A percentile compares a stretch with the other conserved stretches of the same genome.
Evolutionary conservation across 2,113 vertebrate species (phyloP).

Genomic region (Ceyx cyanopectus): DNA sequence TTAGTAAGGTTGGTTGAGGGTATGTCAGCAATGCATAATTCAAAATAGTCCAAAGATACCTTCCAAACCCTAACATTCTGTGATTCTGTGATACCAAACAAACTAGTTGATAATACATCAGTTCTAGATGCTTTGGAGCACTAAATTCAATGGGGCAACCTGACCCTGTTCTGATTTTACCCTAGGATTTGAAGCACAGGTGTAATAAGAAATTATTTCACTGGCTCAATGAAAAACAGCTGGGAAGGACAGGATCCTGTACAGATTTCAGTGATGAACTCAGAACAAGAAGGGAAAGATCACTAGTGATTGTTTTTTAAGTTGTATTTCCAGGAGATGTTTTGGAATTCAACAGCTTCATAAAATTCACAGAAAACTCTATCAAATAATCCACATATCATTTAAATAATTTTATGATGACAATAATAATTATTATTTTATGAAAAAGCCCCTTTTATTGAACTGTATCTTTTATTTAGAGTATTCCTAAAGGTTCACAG

Average conservation of each 20-base stretch:
- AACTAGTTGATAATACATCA: neutral
- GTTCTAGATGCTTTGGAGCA: neutral
- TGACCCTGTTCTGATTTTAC: neutral
- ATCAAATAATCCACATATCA: neutral
- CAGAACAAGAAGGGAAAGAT: neutral
- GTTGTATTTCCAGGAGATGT: neutral
- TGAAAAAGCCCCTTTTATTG: neutral
- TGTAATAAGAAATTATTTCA: slow-evolving; percentile 1
- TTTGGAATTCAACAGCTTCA: neutral
- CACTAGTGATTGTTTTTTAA: neutral
- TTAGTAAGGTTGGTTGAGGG: neutral
- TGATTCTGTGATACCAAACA: neutral
- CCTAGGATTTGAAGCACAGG: neutral
- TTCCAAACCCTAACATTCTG: no score
- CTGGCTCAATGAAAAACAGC: neutral
- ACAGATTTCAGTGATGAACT: neutral
- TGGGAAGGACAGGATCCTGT: neutral
- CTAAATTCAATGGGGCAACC: neutral
- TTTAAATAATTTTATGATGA: neutral
- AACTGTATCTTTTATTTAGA: neutral
- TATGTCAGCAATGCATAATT: neutral
- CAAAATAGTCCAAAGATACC: neutral
- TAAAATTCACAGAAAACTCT: neutral
- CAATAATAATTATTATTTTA: neutral
- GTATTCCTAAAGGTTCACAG: neutral